Percentiles rank a stretch among this genome's conserved stretches.
These are phyloP conservation scores for Phallusia fumigata DNA, from an alignment of 23 tunicate species.

Conservation along the genomic window DNA sequence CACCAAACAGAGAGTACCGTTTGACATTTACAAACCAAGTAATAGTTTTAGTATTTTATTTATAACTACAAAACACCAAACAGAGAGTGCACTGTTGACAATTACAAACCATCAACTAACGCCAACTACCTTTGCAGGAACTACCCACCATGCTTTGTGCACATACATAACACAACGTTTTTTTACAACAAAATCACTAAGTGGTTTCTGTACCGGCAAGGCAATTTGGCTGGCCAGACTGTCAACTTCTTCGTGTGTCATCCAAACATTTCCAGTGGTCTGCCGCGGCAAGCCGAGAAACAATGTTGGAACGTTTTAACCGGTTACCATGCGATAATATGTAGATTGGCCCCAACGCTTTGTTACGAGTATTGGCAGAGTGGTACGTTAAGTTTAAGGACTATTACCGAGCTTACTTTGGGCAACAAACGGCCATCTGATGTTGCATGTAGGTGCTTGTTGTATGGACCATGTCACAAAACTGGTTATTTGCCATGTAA, in stretches of 20 bases:
- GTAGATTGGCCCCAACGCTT: too few species aligned
- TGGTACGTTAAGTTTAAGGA: too few species aligned
- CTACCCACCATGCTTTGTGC: neutral
- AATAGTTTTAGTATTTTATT: too few species aligned
- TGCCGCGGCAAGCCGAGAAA: neutral
- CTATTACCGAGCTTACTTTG: too few species aligned
- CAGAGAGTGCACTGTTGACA: neutral
- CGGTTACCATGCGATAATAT: too few species aligned
- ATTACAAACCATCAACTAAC: neutral
- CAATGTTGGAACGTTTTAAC: too few species aligned
- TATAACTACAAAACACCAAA: neutral
- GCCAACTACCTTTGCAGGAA: neutral
- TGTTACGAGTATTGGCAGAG: too few species aligned
- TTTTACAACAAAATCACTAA: neutral
- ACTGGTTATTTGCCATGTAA: too few species aligned
- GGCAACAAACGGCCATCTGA: too few species aligned
- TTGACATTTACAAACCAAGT: too few species aligned
- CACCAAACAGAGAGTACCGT: neutral
- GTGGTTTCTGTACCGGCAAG: constrained; percentile 26
- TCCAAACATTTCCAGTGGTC: constrained; percentile 97
- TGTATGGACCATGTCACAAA: too few species aligned
- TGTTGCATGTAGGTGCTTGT: too few species aligned
- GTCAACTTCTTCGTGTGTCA: constrained; percentile 96
- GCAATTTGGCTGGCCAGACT: constrained; percentile 52
- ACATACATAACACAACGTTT: neutral